Evolutionary conservation across 2,797 vertebrate genomes (phyloP).

Genomic region (Molossus alvarezi): DNA sequence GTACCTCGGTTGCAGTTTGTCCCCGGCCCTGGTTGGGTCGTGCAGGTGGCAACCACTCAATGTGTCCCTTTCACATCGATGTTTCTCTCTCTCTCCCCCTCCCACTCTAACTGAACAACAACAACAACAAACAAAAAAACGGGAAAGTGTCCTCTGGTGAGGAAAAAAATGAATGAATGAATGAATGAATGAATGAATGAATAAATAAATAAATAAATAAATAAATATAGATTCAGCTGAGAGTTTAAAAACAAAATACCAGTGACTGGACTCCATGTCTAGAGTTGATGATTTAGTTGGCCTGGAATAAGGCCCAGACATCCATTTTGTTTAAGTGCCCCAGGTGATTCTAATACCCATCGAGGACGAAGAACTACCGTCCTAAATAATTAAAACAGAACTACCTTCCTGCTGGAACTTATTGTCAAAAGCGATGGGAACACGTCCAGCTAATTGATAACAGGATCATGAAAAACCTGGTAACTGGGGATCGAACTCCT

Average conservation of each 20-base stretch:
- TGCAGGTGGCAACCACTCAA: too few relatives aligned
- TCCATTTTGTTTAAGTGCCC: not conserved
- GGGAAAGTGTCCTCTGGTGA: too few relatives aligned
- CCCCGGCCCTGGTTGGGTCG: too few relatives aligned
- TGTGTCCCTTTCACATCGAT: too few relatives aligned
- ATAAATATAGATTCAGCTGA: not conserved
- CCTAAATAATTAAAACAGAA: conserved; percentile 50
- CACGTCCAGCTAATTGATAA: not conserved
- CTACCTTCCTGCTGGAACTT: not conserved
- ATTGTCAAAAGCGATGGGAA: conserved; percentile 16
- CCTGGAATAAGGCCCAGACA: not conserved
- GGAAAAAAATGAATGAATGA: too few relatives aligned
- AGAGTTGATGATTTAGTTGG: not conserved
- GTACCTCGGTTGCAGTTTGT: too few relatives aligned
- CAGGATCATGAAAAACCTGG: not conserved
- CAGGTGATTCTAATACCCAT: not conserved
- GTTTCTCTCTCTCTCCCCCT: too few relatives aligned
- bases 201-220: too few relatives aligned
- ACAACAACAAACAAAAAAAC: too few relatives aligned
- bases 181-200: too few relatives aligned
- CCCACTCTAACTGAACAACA: too few relatives aligned
- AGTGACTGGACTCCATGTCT: not conserved
- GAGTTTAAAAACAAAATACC: conserved; percentile 3
- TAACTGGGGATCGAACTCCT: not conserved
- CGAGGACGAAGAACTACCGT: not conserved